Conservation (phyloP, 2,888 invertebrate genomes). For the Cephus sareptanus region DNA sequence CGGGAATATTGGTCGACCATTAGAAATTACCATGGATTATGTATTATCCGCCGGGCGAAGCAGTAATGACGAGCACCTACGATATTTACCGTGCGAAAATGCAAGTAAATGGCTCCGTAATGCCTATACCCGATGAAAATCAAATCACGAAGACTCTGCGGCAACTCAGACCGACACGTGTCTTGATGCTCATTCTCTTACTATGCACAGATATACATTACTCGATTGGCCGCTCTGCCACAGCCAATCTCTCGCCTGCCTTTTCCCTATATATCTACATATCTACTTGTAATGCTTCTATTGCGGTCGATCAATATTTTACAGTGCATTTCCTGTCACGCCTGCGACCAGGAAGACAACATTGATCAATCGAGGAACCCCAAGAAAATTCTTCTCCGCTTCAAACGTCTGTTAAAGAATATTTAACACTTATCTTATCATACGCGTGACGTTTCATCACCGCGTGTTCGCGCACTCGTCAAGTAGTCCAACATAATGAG, state of each 20-base stretch:
- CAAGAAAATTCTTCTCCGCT: no score
- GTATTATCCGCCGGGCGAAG: not conserved
- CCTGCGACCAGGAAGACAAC: not conserved
- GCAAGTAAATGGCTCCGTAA: not conserved
- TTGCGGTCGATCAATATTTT: not conserved
- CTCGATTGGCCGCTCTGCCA: not conserved
- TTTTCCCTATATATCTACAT: not conserved
- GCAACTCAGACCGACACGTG: not conserved
- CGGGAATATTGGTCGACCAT: not conserved
- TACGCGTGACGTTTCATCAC: not conserved
- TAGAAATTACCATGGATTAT: not conserved
- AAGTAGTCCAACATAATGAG: not conserved
- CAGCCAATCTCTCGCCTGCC: not conserved
- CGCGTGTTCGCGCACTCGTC: not conserved
- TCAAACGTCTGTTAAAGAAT: not conserved
- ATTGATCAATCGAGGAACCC: not conserved
- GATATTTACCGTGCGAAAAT: not conserved
- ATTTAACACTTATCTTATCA: not conserved
- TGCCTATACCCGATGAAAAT: not conserved
- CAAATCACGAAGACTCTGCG: not conserved
- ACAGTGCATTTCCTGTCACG: not conserved
- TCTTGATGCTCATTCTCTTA: not conserved
- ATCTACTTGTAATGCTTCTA: not conserved
- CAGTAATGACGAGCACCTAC: not conserved
- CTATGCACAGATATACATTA: not conserved